Conservation (phyloP, 2,113 vertebrate genomes). For the Perccottus glenii region DNA sequence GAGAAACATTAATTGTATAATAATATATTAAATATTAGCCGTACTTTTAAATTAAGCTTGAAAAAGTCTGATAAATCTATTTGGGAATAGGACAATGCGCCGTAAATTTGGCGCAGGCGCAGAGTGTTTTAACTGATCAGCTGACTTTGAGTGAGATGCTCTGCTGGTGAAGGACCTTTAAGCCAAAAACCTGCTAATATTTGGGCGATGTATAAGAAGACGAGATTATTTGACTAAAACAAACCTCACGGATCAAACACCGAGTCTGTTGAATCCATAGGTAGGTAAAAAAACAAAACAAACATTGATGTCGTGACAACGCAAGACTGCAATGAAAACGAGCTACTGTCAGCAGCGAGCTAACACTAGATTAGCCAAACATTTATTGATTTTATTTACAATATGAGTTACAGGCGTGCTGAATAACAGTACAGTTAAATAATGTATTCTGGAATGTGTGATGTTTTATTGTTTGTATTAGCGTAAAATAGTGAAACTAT, state of each 20-base stretch:
- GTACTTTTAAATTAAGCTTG: too few relatives aligned
- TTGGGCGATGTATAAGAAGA: slow-evolving; percentile 38
- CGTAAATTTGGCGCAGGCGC: slow-evolving; percentile 49
- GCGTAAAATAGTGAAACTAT: neutral
- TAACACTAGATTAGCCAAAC: slow-evolving; percentile 17
- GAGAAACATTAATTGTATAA: too few relatives aligned
- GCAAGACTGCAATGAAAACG: slow-evolving; percentile 30
- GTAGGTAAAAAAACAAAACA: slow-evolving; percentile 45
- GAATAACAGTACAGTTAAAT: neutral
- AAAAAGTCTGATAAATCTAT: too few relatives aligned
- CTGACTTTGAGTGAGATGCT: slow-evolving; percentile 73
- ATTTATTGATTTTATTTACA: neutral
- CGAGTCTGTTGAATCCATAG: slow-evolving; percentile 22
- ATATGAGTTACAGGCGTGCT: neutral
- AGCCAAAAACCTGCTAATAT: slow-evolving; percentile 43
- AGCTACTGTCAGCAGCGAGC: slow-evolving; percentile 39
- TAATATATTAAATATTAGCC: too few relatives aligned
- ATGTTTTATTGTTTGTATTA: too few relatives aligned
- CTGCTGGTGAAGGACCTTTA: slow-evolving; percentile 53
- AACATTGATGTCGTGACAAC: slow-evolving; percentile 57
- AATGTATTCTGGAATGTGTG: neutral
- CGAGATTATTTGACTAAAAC: slow-evolving; percentile 22
- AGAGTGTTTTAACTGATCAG: slow-evolving; percentile 59
- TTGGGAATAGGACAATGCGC: neutral
- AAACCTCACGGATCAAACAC: slow-evolving; percentile 15